Evolutionary conservation across 2,797 vertebrate genomes (phyloP), one percentile per base, ranked within the genome.

Genomic region (Labeo calbasu): DNA sequence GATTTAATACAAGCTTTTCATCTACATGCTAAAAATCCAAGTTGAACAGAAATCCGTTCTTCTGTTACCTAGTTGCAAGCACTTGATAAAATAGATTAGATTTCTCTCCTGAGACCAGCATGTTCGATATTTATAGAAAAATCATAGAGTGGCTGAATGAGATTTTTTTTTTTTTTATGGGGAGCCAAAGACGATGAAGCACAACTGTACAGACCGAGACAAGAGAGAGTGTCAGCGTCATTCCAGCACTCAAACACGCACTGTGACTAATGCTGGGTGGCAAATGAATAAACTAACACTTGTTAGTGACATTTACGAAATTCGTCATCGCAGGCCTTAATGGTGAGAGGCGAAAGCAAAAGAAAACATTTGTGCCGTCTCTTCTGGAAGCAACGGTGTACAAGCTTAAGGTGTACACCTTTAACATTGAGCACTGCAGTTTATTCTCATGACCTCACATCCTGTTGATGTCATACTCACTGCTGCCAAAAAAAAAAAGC

Each of bases 301-400:
- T 85, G 86, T 83, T 82, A 59, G 57, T 87, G 86, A 78, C 86
- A 89, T 87, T 88, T 88, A 73, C 19, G 63, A 79, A 85, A 86
- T 86, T 81, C 53, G 84, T 85, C 88, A 89, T 87, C 77, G 10
- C 77, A 79, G 23, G 59, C 76, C 77, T 77, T 81, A 87, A 84
- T 55, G 32, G 57, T 9, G 86, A 92, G 92, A 91, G 92, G 90
- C 90, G 87, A 93, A 55, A 48, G 10, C 36, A 23, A 17, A 61
- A 50, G 61, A 43, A 43, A 75, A 66, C 7, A 10, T 73, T 69
- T 6, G 17, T 36, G 79, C 40, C 3, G 7, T 59, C 13, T 84
- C 25, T 48, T 78, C 50, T n/a, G 46, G 40, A 81, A 81, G 59
- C 68, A 48, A 72, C 36, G 43, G 68, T 72, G n/a, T n/a, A n/a